Base-by-base conservation (phyloP, 1,140 invertebrate species). In the Alviniconcha marisindica region DNA sequence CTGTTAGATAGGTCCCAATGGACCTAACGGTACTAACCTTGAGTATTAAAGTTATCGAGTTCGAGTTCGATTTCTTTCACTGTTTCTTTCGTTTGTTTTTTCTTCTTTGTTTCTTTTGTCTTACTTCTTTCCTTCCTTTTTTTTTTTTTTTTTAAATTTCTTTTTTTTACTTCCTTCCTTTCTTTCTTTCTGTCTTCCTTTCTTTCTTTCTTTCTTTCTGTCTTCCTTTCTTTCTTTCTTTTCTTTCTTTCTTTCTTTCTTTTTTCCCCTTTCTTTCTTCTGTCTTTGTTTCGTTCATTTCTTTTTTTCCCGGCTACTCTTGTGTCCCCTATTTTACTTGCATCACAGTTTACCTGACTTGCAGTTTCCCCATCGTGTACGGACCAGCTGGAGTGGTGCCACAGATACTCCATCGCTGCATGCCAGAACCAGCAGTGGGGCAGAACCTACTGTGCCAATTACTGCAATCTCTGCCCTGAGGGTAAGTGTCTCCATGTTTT, bases 221-320 rank as follows among this genome's bases (percentile, higher is more conserved):
- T 60, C 56, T 5, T 0, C 28, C 56, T 60, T n/a, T 60, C 56
- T 60, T n/a, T 60, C 1, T n/a, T n/a, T n/a, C n/a, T n/a, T n/a
- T n/a, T n/a, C n/a, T n/a, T n/a, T 60, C 56, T 60, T n/a, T 60
- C 56, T 1, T 2, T 60, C 56, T 60, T n/a, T 60, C 56, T 60
- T n/a, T 60, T n/a, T 60, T n/a, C 28, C 56, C 28, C 56, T 60
- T n/a, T 60, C 56, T 60, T n/a, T 60, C 56, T 60, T n/a, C 48
- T 51, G 21, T 60, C 56, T 60, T n/a, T 60, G n/a, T n/a, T n/a
- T n/a, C n/a, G n/a, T n/a, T 0, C 4, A 15, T 24, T n/a, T 24
- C 54, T 60, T 24, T 60, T n/a, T n/a, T 60, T 60, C 54, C 12
- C 21, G 21, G 21, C 5, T 51, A 60, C 28, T 60, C 54, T 5